Percentiles rank a stretch among this genome's conserved stretches.
These are phyloP conservation scores for Cottus gobio DNA, from an alignment of 2,113 vertebrate species.

Conservation along the genomic window DNA sequence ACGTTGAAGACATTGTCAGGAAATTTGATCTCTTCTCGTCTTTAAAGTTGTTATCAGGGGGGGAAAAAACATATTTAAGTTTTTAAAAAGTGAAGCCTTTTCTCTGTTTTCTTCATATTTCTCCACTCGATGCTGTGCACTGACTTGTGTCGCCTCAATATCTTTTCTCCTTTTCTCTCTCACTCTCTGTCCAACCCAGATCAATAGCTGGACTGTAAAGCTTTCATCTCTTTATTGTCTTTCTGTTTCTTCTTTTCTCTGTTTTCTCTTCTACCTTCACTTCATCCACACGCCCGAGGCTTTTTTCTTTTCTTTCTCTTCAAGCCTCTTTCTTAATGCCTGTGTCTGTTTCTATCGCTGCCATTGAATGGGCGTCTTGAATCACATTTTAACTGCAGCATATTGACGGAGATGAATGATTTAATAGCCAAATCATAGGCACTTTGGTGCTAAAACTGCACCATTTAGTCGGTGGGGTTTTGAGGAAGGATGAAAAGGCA, in stretches of 20 bases:
- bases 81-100: background rate
- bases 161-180: background rate
- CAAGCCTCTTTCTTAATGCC: conserved; percentile 29
- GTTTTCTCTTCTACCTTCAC: conserved; percentile 17
- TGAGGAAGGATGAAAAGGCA: conserved; percentile 24
- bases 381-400: conserved; percentile 60
- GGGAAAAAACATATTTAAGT: background rate
- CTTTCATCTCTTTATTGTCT: conserved; percentile 33
- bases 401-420: conserved; percentile 44
- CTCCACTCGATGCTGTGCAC: background rate
- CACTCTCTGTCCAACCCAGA: conserved; percentile 3
- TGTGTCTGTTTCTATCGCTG: conserved; percentile 16
- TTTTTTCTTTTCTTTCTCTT: conserved; percentile 24
- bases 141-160: conserved; percentile 1
- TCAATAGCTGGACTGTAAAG: conserved; percentile 22
- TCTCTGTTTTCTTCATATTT: background rate
- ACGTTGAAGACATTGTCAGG: background rate
- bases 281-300: conserved; percentile 25
- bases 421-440: conserved; percentile 48
- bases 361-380: conserved; percentile 51
- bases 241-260: conserved; percentile 10
- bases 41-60: background rate
- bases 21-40: background rate
- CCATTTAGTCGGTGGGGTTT: conserved; percentile 16
- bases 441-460: conserved; percentile 28